Percentiles rank a stretch among this genome's conserved stretches.
Conservation (phyloP, 1,140 invertebrate species). For the Carcinoscorpius rotundicauda region DNA sequence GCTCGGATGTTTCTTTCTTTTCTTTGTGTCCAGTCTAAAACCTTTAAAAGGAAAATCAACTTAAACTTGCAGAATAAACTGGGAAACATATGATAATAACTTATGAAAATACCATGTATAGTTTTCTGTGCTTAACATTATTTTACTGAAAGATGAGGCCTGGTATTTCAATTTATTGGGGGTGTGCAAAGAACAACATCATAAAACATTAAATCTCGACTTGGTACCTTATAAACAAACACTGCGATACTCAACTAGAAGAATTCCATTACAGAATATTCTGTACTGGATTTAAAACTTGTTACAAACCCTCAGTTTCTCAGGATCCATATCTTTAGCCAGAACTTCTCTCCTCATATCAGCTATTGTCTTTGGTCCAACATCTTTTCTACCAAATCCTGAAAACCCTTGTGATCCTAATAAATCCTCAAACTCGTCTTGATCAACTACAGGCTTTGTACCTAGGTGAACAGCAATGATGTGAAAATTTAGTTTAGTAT, state of each 20-base stretch:
- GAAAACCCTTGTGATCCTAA: constrained; percentile 77
- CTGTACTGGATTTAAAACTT: no score
- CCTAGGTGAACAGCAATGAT: constrained; percentile 2
- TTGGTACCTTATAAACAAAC: no score
- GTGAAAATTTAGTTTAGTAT: not conserved
- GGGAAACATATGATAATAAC: constrained; percentile 8
- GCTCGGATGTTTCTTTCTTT: constrained; percentile 95
- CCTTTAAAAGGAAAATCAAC: constrained; percentile 30
- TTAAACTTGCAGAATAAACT: not conserved
- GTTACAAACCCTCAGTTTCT: constrained; percentile 58
- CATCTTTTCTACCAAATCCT: constrained; percentile 52
- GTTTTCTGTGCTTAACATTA: not conserved
- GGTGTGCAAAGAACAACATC: no score
- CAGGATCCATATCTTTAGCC: constrained; percentile 78
- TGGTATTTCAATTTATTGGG: no score
- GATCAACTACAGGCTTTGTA: constrained; percentile 28
- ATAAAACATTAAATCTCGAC: no score
- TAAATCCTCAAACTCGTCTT: constrained; percentile 79
- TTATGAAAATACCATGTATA: constrained; percentile 1
- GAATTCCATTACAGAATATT: no score
- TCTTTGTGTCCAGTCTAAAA: constrained; percentile 76
- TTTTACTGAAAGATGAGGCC: not conserved
- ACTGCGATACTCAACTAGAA: no score
- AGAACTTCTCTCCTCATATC: constrained; percentile 82
- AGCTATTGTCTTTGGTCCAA: constrained; percentile 75